Evolutionary conservation across 1,140 invertebrate genomes (phyloP).

Genomic region (Melipona quadrifasciata): DNA sequence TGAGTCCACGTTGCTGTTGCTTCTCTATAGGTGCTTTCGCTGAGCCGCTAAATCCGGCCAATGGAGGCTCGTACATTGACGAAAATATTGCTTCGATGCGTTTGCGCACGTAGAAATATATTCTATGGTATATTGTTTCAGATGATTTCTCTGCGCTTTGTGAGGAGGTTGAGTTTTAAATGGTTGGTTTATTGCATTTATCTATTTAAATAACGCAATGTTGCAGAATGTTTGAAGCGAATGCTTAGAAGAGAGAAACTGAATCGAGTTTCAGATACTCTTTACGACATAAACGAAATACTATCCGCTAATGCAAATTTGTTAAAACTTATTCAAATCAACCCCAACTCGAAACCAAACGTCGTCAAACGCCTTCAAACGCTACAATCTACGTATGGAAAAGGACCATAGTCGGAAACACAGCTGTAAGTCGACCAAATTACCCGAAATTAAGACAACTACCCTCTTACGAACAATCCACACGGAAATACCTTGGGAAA

Average conservation of each 20-base stretch:
- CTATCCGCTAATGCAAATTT: no score
- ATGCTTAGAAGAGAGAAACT: no score
- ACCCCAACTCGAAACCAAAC: no score
- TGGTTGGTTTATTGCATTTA: not conserved
- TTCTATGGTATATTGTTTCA: not conserved
- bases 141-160: not conserved
- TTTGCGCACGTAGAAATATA: not conserved
- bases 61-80: conserved; percentile 3
- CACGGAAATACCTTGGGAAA: not conserved
- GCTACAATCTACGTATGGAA: no score
- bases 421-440: not conserved
- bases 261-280: no score
- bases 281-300: no score
- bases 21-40: conserved; percentile 45
- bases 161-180: no score
- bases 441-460: not conserved
- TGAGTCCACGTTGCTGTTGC: conserved; percentile 44
- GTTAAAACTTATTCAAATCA: no score
- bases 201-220: not conserved
- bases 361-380: no score
- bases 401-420: not conserved
- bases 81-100: not conserved
- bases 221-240: not conserved
- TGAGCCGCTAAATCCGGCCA: conserved; percentile 56
- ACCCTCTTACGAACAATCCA: not conserved